A percentile compares a stretch with the other conserved stretches of the same genome.
phyloP scores from a whole-genome alignment of 2,888 invertebrate genomes.

The Eurytoma adleriae region DNA sequence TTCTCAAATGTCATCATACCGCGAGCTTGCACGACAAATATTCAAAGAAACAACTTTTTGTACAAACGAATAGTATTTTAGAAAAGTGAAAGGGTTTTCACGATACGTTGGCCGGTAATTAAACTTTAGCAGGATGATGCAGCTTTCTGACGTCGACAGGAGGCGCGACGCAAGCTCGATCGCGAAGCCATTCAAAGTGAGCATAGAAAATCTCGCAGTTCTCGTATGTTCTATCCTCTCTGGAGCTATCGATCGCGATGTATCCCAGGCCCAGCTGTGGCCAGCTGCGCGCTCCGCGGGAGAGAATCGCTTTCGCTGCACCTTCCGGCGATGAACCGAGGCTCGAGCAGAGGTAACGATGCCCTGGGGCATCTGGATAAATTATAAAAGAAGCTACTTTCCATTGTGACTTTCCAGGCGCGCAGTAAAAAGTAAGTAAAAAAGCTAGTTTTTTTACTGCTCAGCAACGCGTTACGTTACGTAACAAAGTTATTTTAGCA shows the following conservation, averaged over 20 bases:
- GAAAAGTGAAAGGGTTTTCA: too few species aligned
- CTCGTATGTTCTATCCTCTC: slow-evolving; percentile 30
- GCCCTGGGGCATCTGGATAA: slow-evolving; percentile 56
- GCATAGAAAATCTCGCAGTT: slow-evolving; percentile 41
- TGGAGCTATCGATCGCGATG: slow-evolving; percentile 17
- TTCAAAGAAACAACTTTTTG: too few species aligned
- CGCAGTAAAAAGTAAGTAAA: too few species aligned
- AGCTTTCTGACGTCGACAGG: slow-evolving; percentile 61
- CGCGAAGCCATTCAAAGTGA: too few species aligned
- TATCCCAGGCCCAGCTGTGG: slow-evolving; percentile 46
- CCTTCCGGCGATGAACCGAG: slow-evolving; percentile 59
- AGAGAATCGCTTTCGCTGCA: slow-evolving; percentile 65
- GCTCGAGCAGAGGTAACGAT: slow-evolving; percentile 49
- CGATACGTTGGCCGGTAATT: too few species aligned
- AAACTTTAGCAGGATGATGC: too few species aligned
- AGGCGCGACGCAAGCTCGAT: slow-evolving; percentile 24
- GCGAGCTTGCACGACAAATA: too few species aligned
- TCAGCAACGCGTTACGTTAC: neutral
- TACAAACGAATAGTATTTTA: too few species aligned
- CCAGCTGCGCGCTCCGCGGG: slow-evolving; percentile 54
- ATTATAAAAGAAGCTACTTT: slow-evolving; percentile 54
- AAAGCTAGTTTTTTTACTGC: slow-evolving; percentile 15
- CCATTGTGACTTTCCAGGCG: slow-evolving; percentile 56
- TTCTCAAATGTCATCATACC: too few species aligned
- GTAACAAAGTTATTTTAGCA: too few species aligned